Base-by-base conservation (phyloP, 2,888 invertebrate genomes). In the Synanthedon tipuliformis region DNA sequence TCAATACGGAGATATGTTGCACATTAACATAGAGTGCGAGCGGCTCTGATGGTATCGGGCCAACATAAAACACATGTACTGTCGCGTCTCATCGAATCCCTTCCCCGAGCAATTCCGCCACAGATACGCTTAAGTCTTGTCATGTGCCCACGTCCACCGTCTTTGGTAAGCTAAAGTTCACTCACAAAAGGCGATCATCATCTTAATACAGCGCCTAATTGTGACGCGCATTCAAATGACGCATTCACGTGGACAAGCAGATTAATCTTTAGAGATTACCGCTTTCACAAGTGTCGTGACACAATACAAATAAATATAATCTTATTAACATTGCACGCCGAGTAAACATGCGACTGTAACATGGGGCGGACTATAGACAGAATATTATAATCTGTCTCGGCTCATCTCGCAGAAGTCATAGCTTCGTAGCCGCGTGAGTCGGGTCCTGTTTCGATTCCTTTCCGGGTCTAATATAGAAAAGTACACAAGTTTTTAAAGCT, bases 241-340 rank as follows among this genome's bases (percentile, higher is more conserved):
- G 49, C 49, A 16, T 49, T 49, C 16, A 49, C 49, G 18, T 16
- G 45, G 45, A 45, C 13, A 49, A 27, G 56, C 55, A 65, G 65
- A 66, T 65, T 60, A 57, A 59, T 66, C 61, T 61, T 55, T 53
- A 50, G 54, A 64, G 66, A 65, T 65, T 65, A 66, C 55, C 40
- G 58, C 65, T 65, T 66, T 65, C 65, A 62, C 65, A 61, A 64
- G 65, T 64, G 60, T 64, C 62, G 63, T 66, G 66, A 15, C 13
- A 15, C 23, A 49, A 49, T 50, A 50, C 34, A 34, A 34, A 34
- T 34, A 34, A 34, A 34, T 50, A 50, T 50, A 50, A 50, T 50
- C 50, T 50, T 50, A 50, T 50, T 50, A 50, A 40, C 51, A 45
- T 50, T 51, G 53, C 48, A 45, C 45, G 15, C 12, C 7, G 15